Conservation (phyloP, 2,113 vertebrate genomes). For the Lamprologus tigripictilis region DNA sequence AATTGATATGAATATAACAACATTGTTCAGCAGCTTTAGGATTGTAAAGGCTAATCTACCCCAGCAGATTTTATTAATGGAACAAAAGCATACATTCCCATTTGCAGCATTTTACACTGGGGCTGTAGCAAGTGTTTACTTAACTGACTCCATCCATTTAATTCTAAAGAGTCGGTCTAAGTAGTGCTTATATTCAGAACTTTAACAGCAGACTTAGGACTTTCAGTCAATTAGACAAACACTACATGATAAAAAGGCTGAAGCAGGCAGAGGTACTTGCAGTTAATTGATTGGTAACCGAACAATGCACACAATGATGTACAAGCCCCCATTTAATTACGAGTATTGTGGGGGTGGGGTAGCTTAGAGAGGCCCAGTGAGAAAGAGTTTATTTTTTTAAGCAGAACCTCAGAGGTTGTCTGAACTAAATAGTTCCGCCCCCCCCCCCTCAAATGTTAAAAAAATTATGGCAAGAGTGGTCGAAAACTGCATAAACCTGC, state of each 20-base stretch:
- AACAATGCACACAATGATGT: conserved; percentile 28
- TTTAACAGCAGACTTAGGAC: background rate
- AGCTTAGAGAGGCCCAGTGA: background rate
- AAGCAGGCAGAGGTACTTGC: background rate
- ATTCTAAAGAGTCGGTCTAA: background rate
- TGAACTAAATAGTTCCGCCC: background rate
- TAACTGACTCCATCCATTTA: background rate
- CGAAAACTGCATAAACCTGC: background rate
- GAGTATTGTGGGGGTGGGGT: background rate
- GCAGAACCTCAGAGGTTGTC: background rate
- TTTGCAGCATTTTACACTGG: background rate
- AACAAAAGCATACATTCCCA: background rate
- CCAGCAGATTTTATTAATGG: background rate
- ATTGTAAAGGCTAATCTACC: background rate
- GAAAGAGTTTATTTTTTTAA: background rate
- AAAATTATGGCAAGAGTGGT: background rate
- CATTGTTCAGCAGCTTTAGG: background rate
- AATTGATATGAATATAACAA: background rate
- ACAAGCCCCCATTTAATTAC: conserved; percentile 26
- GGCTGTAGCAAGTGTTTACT: background rate
- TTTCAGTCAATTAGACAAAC: conserved; percentile 16
- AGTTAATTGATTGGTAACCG: conserved; percentile 31
- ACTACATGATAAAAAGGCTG: conserved; percentile 7
- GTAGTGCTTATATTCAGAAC: background rate
- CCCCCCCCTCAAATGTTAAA: background rate